Percentiles rank a stretch among this genome's conserved stretches.
These are phyloP conservation scores for Coreoperca whiteheadi DNA, from an alignment of 2,113 vertebrate genomes.

Conservation along the genomic window DNA sequence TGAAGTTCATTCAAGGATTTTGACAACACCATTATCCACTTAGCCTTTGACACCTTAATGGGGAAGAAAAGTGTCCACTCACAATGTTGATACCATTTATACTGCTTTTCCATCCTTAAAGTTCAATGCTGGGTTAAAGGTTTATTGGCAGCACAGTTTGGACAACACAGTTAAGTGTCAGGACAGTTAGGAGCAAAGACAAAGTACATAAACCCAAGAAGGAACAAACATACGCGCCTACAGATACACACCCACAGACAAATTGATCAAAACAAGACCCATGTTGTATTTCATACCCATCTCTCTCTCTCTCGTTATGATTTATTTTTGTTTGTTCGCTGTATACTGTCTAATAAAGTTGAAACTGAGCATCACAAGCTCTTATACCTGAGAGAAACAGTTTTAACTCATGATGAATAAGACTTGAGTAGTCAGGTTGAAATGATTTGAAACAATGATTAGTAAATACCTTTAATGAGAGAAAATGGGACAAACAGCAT, in stretches of 20 bases:
- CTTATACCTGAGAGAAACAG: background rate
- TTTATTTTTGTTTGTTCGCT: background rate
- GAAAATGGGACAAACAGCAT: background rate
- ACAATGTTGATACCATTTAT: background rate
- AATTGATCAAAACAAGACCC: background rate
- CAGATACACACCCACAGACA: background rate
- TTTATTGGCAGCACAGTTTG: conserved; percentile 25
- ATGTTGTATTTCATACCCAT: background rate
- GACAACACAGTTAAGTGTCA: background rate
- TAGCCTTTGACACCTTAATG: conserved; percentile 22
- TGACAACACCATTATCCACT: conserved; percentile 9
- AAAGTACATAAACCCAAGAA: background rate
- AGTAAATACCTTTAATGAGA: background rate
- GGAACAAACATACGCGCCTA: background rate
- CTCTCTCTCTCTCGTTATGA: background rate
- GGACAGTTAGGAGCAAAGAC: background rate
- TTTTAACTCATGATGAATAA: background rate
- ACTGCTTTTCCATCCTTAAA: background rate
- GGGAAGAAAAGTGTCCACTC: background rate
- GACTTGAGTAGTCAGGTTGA: background rate
- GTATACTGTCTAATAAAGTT: background rate
- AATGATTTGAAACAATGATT: background rate
- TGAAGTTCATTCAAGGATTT: conserved; percentile 9
- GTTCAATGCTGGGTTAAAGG: conserved; percentile 2
- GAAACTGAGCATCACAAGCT: background rate